Evolutionary conservation across 2,797 vertebrate genomes (phyloP).

Genomic region (Xenentodon cancila): DNA sequence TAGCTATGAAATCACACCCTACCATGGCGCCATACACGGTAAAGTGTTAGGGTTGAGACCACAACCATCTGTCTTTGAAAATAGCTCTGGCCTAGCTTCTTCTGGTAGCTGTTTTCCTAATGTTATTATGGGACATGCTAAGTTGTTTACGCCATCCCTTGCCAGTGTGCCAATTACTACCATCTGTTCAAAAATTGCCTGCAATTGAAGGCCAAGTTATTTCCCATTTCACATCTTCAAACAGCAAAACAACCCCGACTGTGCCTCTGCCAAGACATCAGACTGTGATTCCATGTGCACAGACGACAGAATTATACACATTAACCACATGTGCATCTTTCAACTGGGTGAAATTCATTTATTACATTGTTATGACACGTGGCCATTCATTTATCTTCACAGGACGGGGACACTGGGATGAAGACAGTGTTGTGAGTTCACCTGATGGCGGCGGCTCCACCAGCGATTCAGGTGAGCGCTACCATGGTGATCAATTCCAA

Average conservation of each 20-base stretch:
- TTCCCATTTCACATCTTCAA: constrained; percentile 73
- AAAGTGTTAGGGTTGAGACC: constrained; percentile 74
- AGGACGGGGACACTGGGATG: constrained; percentile 94
- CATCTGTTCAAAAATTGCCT: constrained; percentile 81
- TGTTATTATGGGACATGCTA: constrained; percentile 76
- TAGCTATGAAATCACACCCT: constrained; percentile 88
- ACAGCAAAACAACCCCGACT: constrained; percentile 55
- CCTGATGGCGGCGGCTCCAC: constrained; percentile 93
- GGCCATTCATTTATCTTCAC: constrained; percentile 38
- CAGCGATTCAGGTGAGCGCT: constrained; percentile 92
- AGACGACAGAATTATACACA: constrained; percentile 31
- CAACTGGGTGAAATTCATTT: constrained; percentile 29
- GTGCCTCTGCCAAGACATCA: constrained; percentile 55
- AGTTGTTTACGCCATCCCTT: constrained; percentile 78
- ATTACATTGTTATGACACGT: constrained; percentile 38
- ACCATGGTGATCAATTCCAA: constrained; percentile 89
- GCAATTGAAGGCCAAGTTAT: constrained; percentile 76
- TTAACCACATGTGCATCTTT: constrained; percentile 19
- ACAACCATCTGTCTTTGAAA: constrained; percentile 75
- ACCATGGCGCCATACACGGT: constrained; percentile 89
- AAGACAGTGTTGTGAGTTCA: constrained; percentile 93
- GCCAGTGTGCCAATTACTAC: constrained; percentile 78
- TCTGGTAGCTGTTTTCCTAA: constrained; percentile 76
- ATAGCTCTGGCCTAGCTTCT: constrained; percentile 62
- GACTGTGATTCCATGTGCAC: constrained; percentile 33